These are phyloP conservation scores for Pachyuromys duprasi DNA, from an alignment of 2,797 vertebrate species.

Conservation along the genomic window DNA sequence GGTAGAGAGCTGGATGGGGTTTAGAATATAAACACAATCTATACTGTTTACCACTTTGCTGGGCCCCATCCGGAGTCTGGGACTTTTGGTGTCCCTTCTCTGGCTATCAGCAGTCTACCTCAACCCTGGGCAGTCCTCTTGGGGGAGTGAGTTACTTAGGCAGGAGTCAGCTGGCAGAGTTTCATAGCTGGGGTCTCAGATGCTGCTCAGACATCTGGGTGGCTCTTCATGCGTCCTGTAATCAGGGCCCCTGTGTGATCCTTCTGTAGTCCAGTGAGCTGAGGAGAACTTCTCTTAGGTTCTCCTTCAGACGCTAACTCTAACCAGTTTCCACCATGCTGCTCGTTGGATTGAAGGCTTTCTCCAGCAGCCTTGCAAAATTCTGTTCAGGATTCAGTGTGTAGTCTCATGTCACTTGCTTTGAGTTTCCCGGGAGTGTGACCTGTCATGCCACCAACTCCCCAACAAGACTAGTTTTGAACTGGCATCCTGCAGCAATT, in stretches of 20 bases:
- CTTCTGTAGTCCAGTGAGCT: neutral
- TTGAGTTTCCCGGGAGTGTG: neutral
- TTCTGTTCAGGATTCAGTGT: neutral
- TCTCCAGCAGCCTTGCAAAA: neutral
- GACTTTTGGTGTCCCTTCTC: neutral
- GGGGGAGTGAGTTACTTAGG: too few relatives aligned
- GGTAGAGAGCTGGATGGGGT: too few relatives aligned
- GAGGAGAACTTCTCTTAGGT: too few relatives aligned
- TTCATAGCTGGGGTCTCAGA: neutral
- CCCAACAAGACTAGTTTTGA: neutral
- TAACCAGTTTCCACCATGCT: neutral
- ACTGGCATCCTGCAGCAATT: neutral
- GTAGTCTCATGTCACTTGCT: neutral
- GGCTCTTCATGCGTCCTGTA: neutral
- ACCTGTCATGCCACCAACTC: neutral
- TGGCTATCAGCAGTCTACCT: neutral
- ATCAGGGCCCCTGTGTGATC: neutral
- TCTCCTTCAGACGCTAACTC: neutral
- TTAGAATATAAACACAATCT: neutral
- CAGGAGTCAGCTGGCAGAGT: too few relatives aligned
- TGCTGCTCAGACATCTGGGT: too few relatives aligned
- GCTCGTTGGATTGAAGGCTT: neutral
- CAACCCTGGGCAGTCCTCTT: neutral
- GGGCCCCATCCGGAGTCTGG: too few relatives aligned
- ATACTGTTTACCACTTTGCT: neutral